Base-by-base conservation (phyloP, 2,797 vertebrate genomes). In the Rhodeus uyekii region DNA sequence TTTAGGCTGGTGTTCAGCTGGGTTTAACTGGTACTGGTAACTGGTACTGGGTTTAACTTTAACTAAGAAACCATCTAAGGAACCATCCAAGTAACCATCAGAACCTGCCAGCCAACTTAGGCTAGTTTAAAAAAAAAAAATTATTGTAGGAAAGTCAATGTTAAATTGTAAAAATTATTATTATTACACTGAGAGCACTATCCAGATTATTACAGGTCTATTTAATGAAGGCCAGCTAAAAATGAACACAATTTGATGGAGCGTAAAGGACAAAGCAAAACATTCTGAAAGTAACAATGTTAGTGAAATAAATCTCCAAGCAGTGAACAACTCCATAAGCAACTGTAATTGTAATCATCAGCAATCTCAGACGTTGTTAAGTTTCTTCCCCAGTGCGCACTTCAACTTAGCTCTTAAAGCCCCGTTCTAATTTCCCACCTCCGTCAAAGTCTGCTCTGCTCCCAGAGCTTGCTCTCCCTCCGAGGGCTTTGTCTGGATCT, bases 331-430 rank as follows among this genome's bases (percentile, higher is more conserved):
- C 90, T 92, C 91, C 93, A 91, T 92, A 91, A 90, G 92, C 91
- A 91, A 90, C 90, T 90, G 89, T 90, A 92, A 93, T 93, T 93
- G 92, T 93, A 94, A 94, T 94, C 93, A 93, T 93, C 90, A 88
- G 93, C 91, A 76, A 87, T 81, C 83, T 90, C 78, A 84, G 92
- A 92, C 92, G 91, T 92, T 90, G 87, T 87, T 92, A 76, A 92
- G 93, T 91, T 89, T 90, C 85, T 88, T 91, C 89, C 91, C 91
- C 90, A 79, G 78, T 87, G 90, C 89, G 87, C 91, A 91, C 91
- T 93, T 93, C 91, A 93, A 93, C 92, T 92, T 90, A 92, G 92
- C 92, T 92, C 90, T 89, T 91, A 92, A 91, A 93, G 90, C 92
- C 90, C 90, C 85, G 85, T 90, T 93, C 92, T 93, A 92, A 94